phyloP scores from a whole-genome alignment of 2,888 invertebrate genomes.

The Rhynchonema sp. region DNA sequence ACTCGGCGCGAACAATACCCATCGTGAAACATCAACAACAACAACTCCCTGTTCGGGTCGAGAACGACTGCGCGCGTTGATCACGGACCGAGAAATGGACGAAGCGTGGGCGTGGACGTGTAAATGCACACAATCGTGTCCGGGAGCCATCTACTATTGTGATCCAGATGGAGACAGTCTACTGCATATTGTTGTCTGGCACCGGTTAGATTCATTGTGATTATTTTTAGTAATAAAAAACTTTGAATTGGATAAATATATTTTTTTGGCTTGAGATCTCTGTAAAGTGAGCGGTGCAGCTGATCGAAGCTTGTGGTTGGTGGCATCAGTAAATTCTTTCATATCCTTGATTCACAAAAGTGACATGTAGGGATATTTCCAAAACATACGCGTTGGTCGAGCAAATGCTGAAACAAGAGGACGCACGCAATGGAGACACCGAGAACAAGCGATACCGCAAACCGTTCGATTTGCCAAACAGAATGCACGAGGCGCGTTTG shows the following conservation, averaged over 20 bases:
- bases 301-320: too few relatives aligned
- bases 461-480: slow-evolving; percentile 19
- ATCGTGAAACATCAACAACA: too few relatives aligned
- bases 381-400: slow-evolving; percentile 26
- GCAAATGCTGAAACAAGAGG: slow-evolving; percentile 21
- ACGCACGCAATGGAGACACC: neutral
- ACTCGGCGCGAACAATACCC: too few relatives aligned
- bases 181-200: slow-evolving; percentile 24
- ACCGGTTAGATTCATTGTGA: too few relatives aligned
- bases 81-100: slow-evolving; percentile 18
- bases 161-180: slow-evolving; percentile 23
- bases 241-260: too few relatives aligned
- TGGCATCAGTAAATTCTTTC: too few relatives aligned
- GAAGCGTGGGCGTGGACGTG: slow-evolving; percentile 24
- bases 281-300: too few relatives aligned
- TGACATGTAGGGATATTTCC: slow-evolving; percentile 19
- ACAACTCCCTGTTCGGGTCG: too few relatives aligned
- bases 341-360: too few relatives aligned
- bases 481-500: too few relatives aligned
- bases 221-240: too few relatives aligned
- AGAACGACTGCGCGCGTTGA: slow-evolving; percentile 14
- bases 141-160: slow-evolving; percentile 15
- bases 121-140: slow-evolving; percentile 16
- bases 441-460: neutral
- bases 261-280: too few relatives aligned